phyloP scores from a whole-genome alignment of 1,140 invertebrate species.

The Drosophila lacteicornis region DNA sequence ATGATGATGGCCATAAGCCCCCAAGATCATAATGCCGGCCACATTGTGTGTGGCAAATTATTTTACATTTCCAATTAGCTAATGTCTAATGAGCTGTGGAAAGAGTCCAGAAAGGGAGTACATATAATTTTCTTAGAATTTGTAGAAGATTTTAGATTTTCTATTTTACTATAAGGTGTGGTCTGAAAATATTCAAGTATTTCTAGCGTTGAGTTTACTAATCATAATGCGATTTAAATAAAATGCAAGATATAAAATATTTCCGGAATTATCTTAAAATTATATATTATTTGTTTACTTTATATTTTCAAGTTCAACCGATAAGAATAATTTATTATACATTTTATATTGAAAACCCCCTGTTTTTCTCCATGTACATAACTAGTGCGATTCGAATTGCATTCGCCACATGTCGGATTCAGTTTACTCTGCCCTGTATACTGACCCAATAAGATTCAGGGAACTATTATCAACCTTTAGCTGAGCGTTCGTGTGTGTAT shows the following conservation, averaged over 20 bases:
- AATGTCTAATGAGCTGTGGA: constrained; percentile 2
- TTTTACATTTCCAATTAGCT: constrained; percentile 59
- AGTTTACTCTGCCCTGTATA: background rate
- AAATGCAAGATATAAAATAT: too few species aligned
- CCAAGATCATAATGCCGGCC: constrained; percentile 18
- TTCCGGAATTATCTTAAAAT: background rate
- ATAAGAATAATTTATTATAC: too few species aligned
- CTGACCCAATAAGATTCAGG: constrained; percentile 44
- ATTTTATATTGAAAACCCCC: too few species aligned
- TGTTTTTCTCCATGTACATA: background rate
- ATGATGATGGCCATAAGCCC: constrained; percentile 16
- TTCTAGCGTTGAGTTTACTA: too few species aligned
- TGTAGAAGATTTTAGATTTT: background rate
- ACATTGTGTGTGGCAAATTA: constrained; percentile 28
- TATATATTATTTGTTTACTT: background rate
- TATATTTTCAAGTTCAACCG: too few species aligned
- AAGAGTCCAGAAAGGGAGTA: background rate
- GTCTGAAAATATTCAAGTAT: too few species aligned
- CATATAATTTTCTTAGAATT: background rate
- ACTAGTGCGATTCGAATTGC: constrained; percentile 39
- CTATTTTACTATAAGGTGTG: background rate
- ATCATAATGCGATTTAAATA: too few species aligned
- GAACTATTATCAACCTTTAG: constrained; percentile 38
- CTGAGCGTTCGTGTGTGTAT: constrained; percentile 4
- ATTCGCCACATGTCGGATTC: constrained; percentile 43